Evolutionary conservation across 2,797 vertebrate species (phyloP).

Genomic region (Chelonia mydas): DNA sequence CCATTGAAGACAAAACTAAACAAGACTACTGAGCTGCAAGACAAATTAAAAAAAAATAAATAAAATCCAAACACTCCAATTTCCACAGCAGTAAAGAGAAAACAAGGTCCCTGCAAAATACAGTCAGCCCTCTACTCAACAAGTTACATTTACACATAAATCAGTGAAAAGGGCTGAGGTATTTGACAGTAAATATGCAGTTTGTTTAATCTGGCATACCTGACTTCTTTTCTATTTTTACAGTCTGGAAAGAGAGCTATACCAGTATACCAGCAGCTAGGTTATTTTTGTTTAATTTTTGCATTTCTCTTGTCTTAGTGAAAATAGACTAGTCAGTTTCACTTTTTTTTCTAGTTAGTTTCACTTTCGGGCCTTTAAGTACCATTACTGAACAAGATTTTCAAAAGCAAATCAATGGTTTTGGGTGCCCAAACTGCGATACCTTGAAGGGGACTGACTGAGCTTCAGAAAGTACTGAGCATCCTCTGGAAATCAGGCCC

Average conservation of each 20-base stretch:
- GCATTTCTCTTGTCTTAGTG: not conserved
- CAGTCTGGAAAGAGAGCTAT: not conserved
- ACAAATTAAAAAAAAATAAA: conserved; percentile 34
- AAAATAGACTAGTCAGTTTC: not conserved
- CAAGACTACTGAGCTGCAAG: conserved; percentile 16
- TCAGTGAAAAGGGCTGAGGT: not conserved
- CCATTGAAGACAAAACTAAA: conserved; percentile 31
- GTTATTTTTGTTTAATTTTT: conserved; percentile 1
- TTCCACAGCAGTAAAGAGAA: not conserved
- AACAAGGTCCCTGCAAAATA: not conserved
- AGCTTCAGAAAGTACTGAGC: not conserved
- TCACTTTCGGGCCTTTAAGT: not conserved
- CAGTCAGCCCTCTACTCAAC: not conserved
- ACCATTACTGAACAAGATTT: not conserved
- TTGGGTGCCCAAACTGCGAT: not conserved
- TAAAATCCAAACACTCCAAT: conserved; percentile 2
- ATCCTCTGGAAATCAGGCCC: not conserved
- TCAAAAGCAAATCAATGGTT: not conserved
- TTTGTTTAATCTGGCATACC: not conserved
- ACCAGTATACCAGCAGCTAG: not conserved
- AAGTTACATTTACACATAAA: not conserved
- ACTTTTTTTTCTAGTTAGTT: not conserved
- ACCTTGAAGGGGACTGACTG: not conserved
- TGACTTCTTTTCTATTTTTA: not conserved
- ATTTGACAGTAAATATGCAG: not conserved